These are phyloP conservation scores for Excalfactoria chinensis DNA, from an alignment of 2,113 vertebrate species.

Conservation along the genomic window DNA sequence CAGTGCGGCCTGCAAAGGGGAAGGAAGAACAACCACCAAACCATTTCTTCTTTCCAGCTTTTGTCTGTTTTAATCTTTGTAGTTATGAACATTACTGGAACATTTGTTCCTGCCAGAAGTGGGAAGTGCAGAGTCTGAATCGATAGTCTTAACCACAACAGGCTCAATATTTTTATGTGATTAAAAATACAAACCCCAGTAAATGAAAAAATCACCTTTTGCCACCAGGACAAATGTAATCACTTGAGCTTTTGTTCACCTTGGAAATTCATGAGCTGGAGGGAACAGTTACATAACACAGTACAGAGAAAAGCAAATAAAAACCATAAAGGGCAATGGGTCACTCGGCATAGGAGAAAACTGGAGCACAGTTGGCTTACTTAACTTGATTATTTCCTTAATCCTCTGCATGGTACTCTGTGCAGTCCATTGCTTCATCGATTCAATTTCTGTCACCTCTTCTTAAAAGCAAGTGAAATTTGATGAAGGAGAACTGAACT, in stretches of 20 bases:
- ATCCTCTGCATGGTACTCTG: neutral
- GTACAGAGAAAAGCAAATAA: constrained; percentile 52
- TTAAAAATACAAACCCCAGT: constrained; percentile 39
- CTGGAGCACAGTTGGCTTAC: constrained; percentile 23
- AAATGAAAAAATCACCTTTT: constrained; percentile 45
- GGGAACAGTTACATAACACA: constrained; percentile 68
- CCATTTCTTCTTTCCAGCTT: neutral
- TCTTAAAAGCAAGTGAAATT: neutral
- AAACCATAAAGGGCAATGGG: constrained; percentile 33
- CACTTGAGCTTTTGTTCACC: constrained; percentile 66
- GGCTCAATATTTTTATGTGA: constrained; percentile 1
- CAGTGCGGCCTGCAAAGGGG: neutral
- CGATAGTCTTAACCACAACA: neutral
- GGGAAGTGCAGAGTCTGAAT: neutral
- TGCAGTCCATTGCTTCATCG: neutral
- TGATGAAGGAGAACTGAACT: neutral
- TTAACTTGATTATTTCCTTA: constrained; percentile 20
- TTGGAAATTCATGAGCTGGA: constrained; percentile 59
- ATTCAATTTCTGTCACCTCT: neutral
- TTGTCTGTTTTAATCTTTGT: constrained; percentile 25
- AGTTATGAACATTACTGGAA: neutral
- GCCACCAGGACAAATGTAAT: constrained; percentile 1
- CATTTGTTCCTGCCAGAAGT: neutral
- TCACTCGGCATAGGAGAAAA: neutral
- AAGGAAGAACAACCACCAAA: neutral